Evolutionary conservation across 2,113 vertebrate genomes (phyloP).

Genomic region (Thermophis baileyi): DNA sequence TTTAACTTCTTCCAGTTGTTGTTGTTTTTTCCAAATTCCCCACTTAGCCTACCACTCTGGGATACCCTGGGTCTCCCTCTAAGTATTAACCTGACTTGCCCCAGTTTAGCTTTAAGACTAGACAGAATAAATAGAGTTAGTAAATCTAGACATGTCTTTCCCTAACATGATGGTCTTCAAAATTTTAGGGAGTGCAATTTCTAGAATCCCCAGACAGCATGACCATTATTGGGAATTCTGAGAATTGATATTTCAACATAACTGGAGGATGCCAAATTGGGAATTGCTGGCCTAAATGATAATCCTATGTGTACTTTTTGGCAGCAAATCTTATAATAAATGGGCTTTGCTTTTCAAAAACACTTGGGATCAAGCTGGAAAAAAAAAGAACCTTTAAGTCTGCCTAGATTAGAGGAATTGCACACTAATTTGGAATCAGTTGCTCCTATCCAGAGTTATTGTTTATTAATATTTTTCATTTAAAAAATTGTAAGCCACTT

Average conservation of each 20-base stretch:
- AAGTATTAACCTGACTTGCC: background rate
- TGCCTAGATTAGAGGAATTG: background rate
- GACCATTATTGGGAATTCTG: background rate
- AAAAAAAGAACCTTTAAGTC: background rate
- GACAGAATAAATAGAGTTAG: background rate
- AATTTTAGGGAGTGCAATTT: background rate
- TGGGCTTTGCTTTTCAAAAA: background rate
- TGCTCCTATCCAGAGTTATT: background rate
- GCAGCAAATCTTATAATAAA: background rate
- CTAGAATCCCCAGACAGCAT: background rate
- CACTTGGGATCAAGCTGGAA: background rate
- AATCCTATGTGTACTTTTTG: background rate
- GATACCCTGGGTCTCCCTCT: background rate
- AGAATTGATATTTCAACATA: background rate
- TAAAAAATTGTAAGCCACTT: background rate
- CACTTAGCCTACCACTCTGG: background rate
- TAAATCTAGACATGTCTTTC: background rate
- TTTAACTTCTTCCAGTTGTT: background rate
- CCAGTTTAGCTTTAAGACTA: background rate
- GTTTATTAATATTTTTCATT: background rate
- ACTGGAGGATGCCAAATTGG: background rate
- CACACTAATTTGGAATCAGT: background rate
- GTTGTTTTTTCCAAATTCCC: background rate
- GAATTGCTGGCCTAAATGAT: background rate
- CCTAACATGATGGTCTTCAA: background rate